Evolutionary conservation across 2,113 vertebrate genomes (phyloP).

Genomic region (Romanogobio albipinnatus): DNA sequence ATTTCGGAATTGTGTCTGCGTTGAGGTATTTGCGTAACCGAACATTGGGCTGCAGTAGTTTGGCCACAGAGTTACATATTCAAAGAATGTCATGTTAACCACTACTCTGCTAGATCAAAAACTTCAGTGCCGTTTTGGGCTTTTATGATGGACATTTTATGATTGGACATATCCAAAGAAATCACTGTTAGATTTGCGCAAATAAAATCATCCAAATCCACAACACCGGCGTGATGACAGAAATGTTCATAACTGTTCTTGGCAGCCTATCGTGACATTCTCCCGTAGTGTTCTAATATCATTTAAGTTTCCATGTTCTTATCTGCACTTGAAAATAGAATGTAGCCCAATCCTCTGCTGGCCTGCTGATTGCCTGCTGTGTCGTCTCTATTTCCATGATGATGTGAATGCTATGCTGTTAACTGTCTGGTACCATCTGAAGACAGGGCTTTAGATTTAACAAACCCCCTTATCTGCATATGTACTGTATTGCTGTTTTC

Average conservation of each 20-base stretch:
- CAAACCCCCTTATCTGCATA: conserved; percentile 78
- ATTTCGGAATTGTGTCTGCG: neutral
- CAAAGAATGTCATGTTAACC: neutral
- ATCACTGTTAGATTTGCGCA: neutral
- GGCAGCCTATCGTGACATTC: conserved; percentile 16
- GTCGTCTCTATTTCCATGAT: conserved; percentile 47
- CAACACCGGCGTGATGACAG: neutral
- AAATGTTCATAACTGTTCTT: conserved; percentile 23
- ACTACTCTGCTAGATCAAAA: neutral
- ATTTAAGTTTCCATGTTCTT: conserved; percentile 38
- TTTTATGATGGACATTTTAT: neutral
- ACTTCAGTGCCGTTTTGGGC: neutral
- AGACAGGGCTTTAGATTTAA: conserved; percentile 72
- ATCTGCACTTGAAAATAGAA: conserved; percentile 39
- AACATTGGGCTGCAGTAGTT: conserved; percentile 9
- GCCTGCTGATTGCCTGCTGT: conserved; percentile 47
- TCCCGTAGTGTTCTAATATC: conserved; percentile 18
- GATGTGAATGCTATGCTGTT: conserved; percentile 51
- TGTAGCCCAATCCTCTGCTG: conserved; percentile 49
- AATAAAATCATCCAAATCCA: conserved; percentile 5
- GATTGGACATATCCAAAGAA: neutral
- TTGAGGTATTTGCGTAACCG: neutral
- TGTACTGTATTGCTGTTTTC: conserved; percentile 80
- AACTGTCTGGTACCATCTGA: conserved; percentile 54
- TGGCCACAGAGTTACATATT: neutral